Evolutionary conservation across 2,888 invertebrate genomes (phyloP), one percentile per base, ranked within the genome.

Genomic region (Volucella inanis): DNA sequence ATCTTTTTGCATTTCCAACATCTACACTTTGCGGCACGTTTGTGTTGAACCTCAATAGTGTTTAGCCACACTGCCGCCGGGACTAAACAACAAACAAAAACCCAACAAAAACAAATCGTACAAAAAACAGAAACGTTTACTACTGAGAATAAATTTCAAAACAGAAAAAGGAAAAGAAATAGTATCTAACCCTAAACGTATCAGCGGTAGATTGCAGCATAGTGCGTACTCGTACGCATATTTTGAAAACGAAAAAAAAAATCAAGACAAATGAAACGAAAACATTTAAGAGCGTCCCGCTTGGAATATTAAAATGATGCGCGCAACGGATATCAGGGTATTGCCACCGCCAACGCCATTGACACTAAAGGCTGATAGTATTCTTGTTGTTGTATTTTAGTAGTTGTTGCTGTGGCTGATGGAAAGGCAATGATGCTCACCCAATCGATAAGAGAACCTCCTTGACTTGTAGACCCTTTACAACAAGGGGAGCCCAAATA

Each of bases 281-380:
- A 50, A 31, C 10, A 45, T 18, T 43, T 78, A 14, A 9, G 45
- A 64, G 38, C 80, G 75, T 50, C 59, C 54, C 54, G 80, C 41
- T 52, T 76, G 31, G 84, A 84, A 84, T 84, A 84, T 50, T 84
- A 80, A 84, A 80, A 59, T 41, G 41, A 11, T 57, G 31, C 31
- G 31, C 49, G 47, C 70, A 55, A 65, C 84, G 84, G 84, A 80
- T 80, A 77, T 84, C 84, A 39, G 80, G 45, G 31, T 65, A 43
- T 59, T 78, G 67, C 47, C 62, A 62, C 61, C 74, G 67, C 47
- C 62, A 62, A 68, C 74, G 67, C 67, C 67, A 74, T 62, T 80
- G 80, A 80, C 72, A 68, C 14, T 61, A 57, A 57, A 65, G 80
- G 52, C 61, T 61, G 84, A 84, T 80, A 65, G 57, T 45, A 68